phyloP scores from a whole-genome alignment of 2,797 vertebrate species.

The Fratercula arctica region DNA sequence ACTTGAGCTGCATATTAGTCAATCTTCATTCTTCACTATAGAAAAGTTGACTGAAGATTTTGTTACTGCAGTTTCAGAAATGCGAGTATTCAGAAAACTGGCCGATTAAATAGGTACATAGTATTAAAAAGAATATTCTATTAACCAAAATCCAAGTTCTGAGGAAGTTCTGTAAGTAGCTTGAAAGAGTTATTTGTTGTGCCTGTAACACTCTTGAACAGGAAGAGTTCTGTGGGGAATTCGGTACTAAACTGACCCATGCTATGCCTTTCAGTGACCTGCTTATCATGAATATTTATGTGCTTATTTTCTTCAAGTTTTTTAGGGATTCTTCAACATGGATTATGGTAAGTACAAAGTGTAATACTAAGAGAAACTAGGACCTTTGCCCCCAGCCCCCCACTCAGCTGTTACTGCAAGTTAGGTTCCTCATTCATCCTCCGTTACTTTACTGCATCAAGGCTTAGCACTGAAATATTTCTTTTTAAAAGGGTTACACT shows the following conservation, averaged over 20 bases:
- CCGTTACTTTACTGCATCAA: not conserved
- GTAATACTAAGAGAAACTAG: not conserved
- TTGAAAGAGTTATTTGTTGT: not conserved
- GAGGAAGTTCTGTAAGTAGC: constrained; percentile 33
- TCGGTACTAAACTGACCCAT: not conserved
- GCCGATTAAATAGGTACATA: not conserved
- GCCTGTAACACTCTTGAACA: not conserved
- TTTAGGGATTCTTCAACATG: not conserved
- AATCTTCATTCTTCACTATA: not conserved
- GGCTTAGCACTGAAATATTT: not conserved
- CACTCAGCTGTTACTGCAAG: not conserved
- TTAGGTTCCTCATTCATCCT: not conserved
- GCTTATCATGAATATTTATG: not conserved
- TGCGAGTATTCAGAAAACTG: not conserved
- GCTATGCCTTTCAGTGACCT: not conserved
- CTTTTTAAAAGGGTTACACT: not conserved
- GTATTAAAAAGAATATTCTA: not conserved
- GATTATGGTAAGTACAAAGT: not conserved
- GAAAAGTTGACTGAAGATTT: not conserved
- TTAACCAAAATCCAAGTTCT: not conserved
- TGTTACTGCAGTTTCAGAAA: not conserved
- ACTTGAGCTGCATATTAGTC: not conserved
- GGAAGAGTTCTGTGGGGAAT: not conserved
- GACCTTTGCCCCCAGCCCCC: not conserved
- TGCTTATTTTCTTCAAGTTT: not conserved